Base-by-base conservation (phyloP, 2,888 invertebrate genomes). In the Saturnia japonica region DNA sequence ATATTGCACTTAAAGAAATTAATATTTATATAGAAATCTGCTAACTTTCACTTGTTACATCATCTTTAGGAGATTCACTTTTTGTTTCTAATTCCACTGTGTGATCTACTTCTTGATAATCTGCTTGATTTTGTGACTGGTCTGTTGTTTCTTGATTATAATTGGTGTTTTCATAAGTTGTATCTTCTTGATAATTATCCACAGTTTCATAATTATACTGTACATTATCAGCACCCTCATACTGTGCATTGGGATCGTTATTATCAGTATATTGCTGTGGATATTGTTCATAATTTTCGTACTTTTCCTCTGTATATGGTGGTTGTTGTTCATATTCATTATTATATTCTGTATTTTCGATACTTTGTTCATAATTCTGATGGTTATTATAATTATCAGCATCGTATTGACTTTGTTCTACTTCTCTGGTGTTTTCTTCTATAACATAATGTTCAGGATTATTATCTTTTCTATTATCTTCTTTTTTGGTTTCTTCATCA, bases 31-130 rank as follows among this genome's bases (percentile, higher is more conserved):
- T 72, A 71, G 78, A 79, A 75, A 75, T 73, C 80, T 82, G 91
- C 88, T 93, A 93, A 89, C 92, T 93, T 82, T 91, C 85, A 83
- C 81, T 87, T 76, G 80, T 77, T 77, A 83, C 71, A 75, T 85
- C 85, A 74, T 86, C 84, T 69, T 81, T 85, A 76, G 85, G 84
- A 77, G 82, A 75, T 77, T 82, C 76, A 75, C 82, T 78, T 79
- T 82, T 82, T 64, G 73, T 82, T 75, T 82, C 85, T 70, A 72
- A 67, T 66, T 70, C 70, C 68, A 64, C 71, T 45, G 72, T 72
- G 57, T 73, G 71, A 68, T 74, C 78, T 75, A 73, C 73, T 34
- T 77, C 72, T 28, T 76, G 74, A 64, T 74, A 71, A 66, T 75
- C 72, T 67, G 78, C 72, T 47, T 80, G 77, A 47, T 74, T 76